Conservation (phyloP, 2,113 vertebrate species). For the Halcyon senegalensis region DNA sequence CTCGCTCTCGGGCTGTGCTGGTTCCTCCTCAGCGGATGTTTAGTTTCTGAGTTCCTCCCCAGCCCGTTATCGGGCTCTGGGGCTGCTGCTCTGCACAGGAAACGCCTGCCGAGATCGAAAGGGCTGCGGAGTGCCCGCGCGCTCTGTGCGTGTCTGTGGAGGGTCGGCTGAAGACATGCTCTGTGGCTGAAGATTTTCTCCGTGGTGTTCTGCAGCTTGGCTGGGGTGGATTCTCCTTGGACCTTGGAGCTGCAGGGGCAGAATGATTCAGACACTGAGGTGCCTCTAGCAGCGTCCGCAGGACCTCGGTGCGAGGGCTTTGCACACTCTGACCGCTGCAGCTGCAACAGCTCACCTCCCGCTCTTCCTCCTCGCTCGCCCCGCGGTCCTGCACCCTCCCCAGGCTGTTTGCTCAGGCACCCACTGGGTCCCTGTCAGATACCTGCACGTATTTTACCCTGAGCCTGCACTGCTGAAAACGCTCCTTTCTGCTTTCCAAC, state of each 20-base stretch:
- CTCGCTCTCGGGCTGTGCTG: neutral
- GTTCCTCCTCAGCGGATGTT: neutral
- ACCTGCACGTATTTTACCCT: neutral
- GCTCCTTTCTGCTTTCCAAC: neutral
- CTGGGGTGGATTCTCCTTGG: rapidly evolving
- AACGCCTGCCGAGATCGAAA: neutral
- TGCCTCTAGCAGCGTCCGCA: neutral
- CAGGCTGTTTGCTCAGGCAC: neutral
- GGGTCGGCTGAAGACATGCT: neutral
- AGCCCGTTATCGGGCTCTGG: neutral
- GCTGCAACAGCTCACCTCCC: neutral
- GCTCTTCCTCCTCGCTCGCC: neutral
- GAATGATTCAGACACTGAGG: neutral
- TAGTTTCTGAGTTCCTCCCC: neutral
- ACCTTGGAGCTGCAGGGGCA: neutral
- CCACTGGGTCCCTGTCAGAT: rapidly evolving
- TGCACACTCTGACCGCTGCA: neutral
- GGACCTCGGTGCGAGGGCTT: neutral
- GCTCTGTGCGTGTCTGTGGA: rapidly evolving
- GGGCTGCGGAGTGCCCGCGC: neutral
- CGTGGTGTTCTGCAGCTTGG: rapidly evolving
- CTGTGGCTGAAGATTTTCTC: rapidly evolving
- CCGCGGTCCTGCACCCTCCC: neutral
- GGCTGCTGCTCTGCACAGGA: neutral
- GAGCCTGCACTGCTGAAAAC: neutral